These are phyloP conservation scores for Neosalanx taihuensis DNA, from an alignment of 2,797 vertebrate genomes.

Conservation along the genomic window DNA sequence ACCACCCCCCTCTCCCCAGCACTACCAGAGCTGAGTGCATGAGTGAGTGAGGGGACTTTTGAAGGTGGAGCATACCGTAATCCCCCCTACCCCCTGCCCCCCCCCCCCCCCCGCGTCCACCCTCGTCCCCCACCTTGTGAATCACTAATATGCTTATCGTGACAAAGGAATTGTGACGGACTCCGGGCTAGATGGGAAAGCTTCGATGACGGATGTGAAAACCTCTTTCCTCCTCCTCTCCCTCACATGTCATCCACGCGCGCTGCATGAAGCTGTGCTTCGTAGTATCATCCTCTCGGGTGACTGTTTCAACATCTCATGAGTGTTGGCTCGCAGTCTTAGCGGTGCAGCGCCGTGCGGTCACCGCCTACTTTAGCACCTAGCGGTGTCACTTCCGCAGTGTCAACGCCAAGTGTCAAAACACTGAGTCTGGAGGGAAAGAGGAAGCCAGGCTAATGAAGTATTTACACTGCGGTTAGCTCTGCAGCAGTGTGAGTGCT, in stretches of 20 bases:
- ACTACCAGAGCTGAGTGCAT: conserved; percentile 55
- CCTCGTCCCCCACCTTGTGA: conserved; percentile 48
- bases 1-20: background rate
- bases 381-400: conserved; percentile 46
- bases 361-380: conserved; percentile 45
- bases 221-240: too few relatives aligned
- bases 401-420: background rate
- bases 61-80: conserved; percentile 63
- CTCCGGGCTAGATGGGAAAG: background rate
- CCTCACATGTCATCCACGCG: too few relatives aligned
- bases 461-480: background rate
- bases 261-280: too few relatives aligned
- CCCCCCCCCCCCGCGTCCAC: too few relatives aligned
- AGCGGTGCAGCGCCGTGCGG: conserved; percentile 9
- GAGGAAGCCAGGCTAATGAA: background rate
- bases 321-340: conserved; percentile 12
- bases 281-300: too few relatives aligned
- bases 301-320: background rate
- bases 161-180: conserved; percentile 42
- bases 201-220: background rate
- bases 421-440: background rate
- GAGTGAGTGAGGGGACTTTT: conserved; percentile 60
- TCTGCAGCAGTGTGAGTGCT: background rate
- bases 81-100: too few relatives aligned
- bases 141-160: conserved; percentile 47